Evolutionary conservation across 2,888 invertebrate genomes (phyloP), one percentile per base, ranked within the genome.

Genomic region (Plebejus anna): DNA sequence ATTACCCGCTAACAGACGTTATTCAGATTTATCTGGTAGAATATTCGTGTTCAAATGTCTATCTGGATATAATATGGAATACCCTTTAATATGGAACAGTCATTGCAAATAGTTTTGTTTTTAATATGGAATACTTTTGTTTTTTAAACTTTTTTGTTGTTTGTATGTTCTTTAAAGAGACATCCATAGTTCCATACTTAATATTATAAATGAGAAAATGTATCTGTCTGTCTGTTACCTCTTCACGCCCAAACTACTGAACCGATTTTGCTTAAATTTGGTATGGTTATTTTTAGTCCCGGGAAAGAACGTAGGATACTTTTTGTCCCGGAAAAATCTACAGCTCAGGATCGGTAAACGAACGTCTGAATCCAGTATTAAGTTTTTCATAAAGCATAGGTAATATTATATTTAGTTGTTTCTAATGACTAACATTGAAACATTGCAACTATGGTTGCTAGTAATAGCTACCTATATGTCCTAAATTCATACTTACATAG

Each of bases 1-100:
- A 78, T 80, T 82, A 82, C 81, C 78, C 80, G 80, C 82, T 16
- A 66, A 66, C 36, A 66, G 66, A 66, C 66, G 66, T 32, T 32
- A 61, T 5, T 16, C 32, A 13, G 61, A 66, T 59, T 59, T 59
- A 59, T 22, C 59, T 59, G n/a, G 7, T 22, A 59, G 59, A n/a
- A 22, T 59, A 6, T 59, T 7, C 59, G 28, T 61, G 61, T 61
- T 61, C 61, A 32, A 32, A 32, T 32, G 1, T 32, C 2, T 11
- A 28, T 28, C 9, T 28, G 59, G 59, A 7, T 4, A 1, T 61
- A 28, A 61, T 28, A 28, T 7, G 59, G 61, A 61, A 28, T 28
- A 28, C 28, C 61, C 28, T 61, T 28, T 28, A 28, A 28, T 28
- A 61, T 28, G 28, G 61, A 61, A 22, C 61, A 28, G 11, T 61